phyloP scores from a whole-genome alignment of 1,140 invertebrate species.

The Dryas iulia region DNA sequence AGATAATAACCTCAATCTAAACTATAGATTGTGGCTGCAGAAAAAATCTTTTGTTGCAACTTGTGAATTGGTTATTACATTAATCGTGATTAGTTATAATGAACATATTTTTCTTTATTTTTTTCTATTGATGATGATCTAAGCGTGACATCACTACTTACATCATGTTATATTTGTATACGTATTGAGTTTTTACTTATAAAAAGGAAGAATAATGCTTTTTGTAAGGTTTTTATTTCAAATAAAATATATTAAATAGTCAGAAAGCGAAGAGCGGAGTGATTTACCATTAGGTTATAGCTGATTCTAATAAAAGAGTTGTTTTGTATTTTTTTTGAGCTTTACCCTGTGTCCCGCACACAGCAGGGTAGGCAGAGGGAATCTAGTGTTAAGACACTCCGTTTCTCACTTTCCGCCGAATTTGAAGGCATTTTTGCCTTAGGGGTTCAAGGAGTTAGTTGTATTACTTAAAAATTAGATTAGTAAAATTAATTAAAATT shows the following conservation, averaged over 20 bases:
- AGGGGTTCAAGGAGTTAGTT: too few species aligned
- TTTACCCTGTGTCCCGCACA: too few species aligned
- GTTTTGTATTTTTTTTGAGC: too few species aligned
- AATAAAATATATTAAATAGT: too few species aligned
- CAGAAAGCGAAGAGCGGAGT: too few species aligned
- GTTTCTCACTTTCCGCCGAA: too few species aligned
- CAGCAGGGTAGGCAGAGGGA: too few species aligned
- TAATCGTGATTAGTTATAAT: not conserved
- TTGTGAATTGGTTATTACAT: not conserved
- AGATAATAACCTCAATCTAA: not conserved
- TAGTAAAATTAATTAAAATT: not conserved
- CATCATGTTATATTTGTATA: not conserved
- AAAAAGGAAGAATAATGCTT: not conserved
- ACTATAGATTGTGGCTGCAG: not conserved
- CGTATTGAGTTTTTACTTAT: not conserved
- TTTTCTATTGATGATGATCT: not conserved
- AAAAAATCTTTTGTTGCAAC: not conserved
- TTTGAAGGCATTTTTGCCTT: too few species aligned
- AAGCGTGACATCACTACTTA: constrained; percentile 10
- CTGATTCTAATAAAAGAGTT: too few species aligned
- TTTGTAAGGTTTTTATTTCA: too few species aligned
- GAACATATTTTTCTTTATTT: constrained; percentile 1
- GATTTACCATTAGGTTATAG: too few species aligned
- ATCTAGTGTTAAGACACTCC: too few species aligned
- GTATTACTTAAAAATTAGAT: not conserved